Base-by-base conservation (phyloP, 2,113 vertebrate species). In the Crypturellus undulatus region DNA sequence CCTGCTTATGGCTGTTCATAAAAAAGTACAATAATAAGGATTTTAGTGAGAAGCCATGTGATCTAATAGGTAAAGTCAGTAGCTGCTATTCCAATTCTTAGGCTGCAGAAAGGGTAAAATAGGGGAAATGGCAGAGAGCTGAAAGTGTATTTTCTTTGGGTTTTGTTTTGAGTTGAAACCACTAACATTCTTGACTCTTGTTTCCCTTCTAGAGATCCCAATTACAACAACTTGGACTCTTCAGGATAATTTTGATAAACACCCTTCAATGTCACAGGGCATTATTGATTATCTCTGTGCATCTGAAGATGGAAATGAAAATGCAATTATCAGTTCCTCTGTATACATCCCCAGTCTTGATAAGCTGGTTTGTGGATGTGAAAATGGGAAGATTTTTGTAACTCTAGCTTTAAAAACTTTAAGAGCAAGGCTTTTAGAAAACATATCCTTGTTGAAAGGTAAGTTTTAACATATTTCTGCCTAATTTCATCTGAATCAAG, bases 331-430 rank as follows among this genome's bases (percentile, higher is more conserved):
- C 95, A 97, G 95, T 47, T 97, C 97, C 7, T 98, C 98, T 59
- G 67, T 97, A 25, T 98, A 98, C 64, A 93, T 98, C 63, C 90
- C 97, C 36, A 91, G 62, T 78, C 97, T 98, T 2, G 97, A 98
- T 91, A 98, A 97, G 22, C 94, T 98, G 2, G 96, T 98, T 49
- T 98, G 98, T 86, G 98, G 98, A 71, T 98, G 96, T 89, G 98
- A 98, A 94, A 97, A 98, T 34, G 98, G 98, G 36, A 96, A 94
- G 34, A 98, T 98, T 80, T 93, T 98, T 45, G 78, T 98, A 59
- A 97, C 96, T 0, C 43, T 92, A 43, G 98, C 97, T 73, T 96
- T 98, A 88, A 96, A 91, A 79, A 96, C 96, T 63, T 98, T 97
- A 58, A 98, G 91, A 96, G 96, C 96, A 87, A 96, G 97, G 76